phyloP scores from a whole-genome alignment of 2,797 vertebrate species.

The Phoeniculus purpureus region DNA sequence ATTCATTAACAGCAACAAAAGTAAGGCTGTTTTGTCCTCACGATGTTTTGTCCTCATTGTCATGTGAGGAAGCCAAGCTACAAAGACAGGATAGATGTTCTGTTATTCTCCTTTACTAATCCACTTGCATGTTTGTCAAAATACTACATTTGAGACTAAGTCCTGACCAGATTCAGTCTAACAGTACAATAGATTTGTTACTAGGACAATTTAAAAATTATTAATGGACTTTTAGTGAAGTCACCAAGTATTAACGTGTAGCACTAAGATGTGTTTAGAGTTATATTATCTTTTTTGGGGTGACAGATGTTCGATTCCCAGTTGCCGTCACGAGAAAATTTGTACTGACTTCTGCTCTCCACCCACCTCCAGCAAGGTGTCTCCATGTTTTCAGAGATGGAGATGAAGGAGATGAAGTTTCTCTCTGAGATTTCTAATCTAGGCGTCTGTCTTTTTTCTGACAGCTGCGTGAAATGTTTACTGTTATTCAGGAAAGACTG shows the following conservation, averaged over 20 bases:
- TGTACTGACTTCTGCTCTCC: neutral
- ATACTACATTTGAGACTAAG: neutral
- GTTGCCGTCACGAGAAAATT: neutral
- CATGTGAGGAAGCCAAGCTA: neutral
- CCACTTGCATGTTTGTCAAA: neutral
- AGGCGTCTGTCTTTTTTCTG: neutral
- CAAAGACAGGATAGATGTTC: fast-evolving
- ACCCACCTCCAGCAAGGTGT: neutral
- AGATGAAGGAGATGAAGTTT: neutral
- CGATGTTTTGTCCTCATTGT: neutral
- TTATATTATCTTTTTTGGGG: neutral
- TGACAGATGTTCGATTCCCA: fast-evolving
- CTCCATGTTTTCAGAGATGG: neutral
- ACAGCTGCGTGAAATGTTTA: neutral
- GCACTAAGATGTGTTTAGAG: neutral
- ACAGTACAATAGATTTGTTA: neutral
- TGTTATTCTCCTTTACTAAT: neutral
- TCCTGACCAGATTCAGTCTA: neutral
- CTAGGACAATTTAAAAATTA: neutral
- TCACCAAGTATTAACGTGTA: neutral
- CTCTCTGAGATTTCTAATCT: neutral
- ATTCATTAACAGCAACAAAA: neutral
- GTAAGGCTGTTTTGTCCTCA: neutral
- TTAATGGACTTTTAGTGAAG: neutral
- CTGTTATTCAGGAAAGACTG: neutral